Evolutionary conservation across 2,888 invertebrate species (phyloP), one percentile per base, ranked within the genome.

Genomic region (Leptinotarsa haldemani): DNA sequence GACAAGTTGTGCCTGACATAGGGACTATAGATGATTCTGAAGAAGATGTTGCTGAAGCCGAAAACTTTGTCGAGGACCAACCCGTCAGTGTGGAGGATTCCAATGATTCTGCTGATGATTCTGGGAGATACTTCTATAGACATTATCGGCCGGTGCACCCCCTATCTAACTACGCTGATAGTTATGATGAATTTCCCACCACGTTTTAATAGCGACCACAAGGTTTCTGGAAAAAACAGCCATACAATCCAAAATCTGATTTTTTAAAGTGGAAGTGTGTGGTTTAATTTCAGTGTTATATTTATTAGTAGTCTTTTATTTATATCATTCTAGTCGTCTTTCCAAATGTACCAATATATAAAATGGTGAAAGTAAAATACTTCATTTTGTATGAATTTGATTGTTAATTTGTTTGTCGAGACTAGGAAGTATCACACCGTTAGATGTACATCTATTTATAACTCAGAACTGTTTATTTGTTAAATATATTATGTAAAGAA

Each of bases 101-200:
- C 12, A 16, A 48, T 7, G 50, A 50, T 16, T 50, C 1, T 7
- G 4, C 15, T 50, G 15, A 50, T n/a, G n/a, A 50, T 16, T 50
- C n/a, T 20, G 56, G 20, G 56, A 56, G 18, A 56, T 56, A 20
- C 7, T n/a, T n/a, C 40, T 40, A 40, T 40, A 30, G 53, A 30
- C 4, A 53, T 20, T 22, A 9, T 18, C 47, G 40, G n/a, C 52
- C 53, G n/a, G n/a, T 9, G 3, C 66, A 53, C 18, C 67, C 67
- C n/a, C 30, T 67, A n/a, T 67, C 67, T 13, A 67, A 67, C 18
- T 67, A 67, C 53, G 67, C 52, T 3, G 52, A 67, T 30, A 20
- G 15, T 53, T 67, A 67, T 53, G 67, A 67, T 7, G 40, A 53
- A 30, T 67, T 52, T 67, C 67, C 67, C 20, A 67, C 67, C 22